These are phyloP conservation scores for Drosophila chauvacae DNA, from an alignment of 1,140 invertebrate species.

Conservation along the genomic window DNA sequence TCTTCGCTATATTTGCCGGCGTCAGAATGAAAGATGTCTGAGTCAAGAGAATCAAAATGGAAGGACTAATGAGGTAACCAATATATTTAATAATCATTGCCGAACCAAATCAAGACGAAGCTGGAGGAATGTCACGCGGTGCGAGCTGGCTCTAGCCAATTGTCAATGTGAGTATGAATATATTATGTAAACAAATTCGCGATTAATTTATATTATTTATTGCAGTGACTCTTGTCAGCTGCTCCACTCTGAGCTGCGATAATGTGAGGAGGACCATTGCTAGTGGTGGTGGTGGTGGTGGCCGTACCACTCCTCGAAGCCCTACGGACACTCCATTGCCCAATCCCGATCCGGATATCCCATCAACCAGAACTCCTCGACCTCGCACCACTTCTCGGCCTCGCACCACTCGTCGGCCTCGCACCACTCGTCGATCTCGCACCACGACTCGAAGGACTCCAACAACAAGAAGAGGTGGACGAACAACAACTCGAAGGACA, in stretches of 20 bases:
- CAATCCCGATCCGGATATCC: not conserved
- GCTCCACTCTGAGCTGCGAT: conserved; percentile 26
- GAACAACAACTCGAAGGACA: not conserved
- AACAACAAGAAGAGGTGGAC: not conserved
- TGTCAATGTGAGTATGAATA: conserved; percentile 46
- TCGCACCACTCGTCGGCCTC: not conserved
- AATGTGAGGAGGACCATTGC: conserved; percentile 28
- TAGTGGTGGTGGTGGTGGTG: not conserved
- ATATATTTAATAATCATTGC: conserved; percentile 38
- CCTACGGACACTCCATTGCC: not conserved
- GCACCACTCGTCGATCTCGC: too few relatives aligned
- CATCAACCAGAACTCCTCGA: not conserved
- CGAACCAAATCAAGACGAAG: not conserved
- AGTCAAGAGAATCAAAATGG: conserved; percentile 21
- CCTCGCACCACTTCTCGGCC: not conserved
- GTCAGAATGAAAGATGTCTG: conserved; percentile 10
- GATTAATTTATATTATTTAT: not conserved
- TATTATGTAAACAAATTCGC: too few relatives aligned
- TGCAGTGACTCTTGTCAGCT: conserved; percentile 29
- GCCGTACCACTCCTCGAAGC: not conserved
- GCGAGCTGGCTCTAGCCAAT: conserved; percentile 38
- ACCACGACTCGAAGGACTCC: not conserved
- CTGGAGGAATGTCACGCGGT: conserved; percentile 52
- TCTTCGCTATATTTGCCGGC: conserved; percentile 12
- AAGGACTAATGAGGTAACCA: conserved; percentile 30